A percentile compares a stretch with the other conserved stretches of the same genome.
These are phyloP conservation scores for Tetragonisca angustula DNA, from an alignment of 2,888 invertebrate genomes.

Conservation along the genomic window DNA sequence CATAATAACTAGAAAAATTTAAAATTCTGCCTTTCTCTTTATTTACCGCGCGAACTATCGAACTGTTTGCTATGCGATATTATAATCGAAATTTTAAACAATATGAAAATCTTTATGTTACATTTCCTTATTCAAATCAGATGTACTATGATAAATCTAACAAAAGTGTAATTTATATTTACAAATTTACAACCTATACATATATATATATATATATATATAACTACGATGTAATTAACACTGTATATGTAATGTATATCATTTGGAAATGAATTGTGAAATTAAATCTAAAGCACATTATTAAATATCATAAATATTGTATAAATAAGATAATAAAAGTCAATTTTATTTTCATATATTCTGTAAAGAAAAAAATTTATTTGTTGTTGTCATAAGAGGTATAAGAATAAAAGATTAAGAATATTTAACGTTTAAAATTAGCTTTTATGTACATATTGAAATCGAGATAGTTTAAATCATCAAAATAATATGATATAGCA, in stretches of 20 bases:
- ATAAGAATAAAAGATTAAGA: not conserved
- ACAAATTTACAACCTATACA: not conserved
- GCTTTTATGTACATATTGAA: too few relatives aligned
- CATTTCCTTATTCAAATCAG: too few relatives aligned
- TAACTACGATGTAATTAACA: not conserved
- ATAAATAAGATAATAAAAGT: not conserved
- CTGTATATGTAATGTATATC: not conserved
- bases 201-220: not conserved
- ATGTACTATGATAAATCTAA: too few relatives aligned
- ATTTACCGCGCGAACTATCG: slow-evolving; percentile 44
- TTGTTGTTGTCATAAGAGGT: too few relatives aligned
- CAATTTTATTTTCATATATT: not conserved
- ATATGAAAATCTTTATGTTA: too few relatives aligned
- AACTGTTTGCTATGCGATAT: slow-evolving; percentile 11
- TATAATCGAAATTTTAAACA: slow-evolving; percentile 26
- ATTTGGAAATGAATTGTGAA: not conserved
- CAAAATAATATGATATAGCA: not conserved
- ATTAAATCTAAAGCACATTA: not conserved
- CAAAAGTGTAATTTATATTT: too few relatives aligned
- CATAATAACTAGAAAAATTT: slow-evolving; percentile 11
- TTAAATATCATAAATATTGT: not conserved
- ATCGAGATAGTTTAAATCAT: not conserved
- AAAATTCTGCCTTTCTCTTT: not conserved
- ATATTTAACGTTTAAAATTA: not conserved
- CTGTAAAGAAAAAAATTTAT: not conserved